Evolutionary conservation across 2,113 vertebrate genomes (phyloP).

Genomic region (Picathartes gymnocephalus): DNA sequence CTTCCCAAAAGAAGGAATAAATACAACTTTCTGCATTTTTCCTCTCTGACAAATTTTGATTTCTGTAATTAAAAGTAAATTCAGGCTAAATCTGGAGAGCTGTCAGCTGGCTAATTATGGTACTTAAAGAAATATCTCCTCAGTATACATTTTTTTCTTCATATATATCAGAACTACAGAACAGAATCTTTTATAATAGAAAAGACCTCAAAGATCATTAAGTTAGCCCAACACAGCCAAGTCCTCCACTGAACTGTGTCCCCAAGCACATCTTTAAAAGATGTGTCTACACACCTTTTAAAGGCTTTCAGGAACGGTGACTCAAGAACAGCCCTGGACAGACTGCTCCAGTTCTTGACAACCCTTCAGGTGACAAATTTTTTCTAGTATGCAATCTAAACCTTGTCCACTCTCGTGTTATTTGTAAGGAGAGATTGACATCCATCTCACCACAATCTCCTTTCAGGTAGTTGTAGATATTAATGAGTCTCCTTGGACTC

Average conservation of each 20-base stretch:
- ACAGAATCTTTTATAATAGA: neutral
- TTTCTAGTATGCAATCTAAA: neutral
- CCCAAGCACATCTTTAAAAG: neutral
- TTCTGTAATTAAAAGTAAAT: neutral
- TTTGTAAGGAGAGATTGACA: neutral
- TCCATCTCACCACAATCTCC: neutral
- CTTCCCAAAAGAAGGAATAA: neutral
- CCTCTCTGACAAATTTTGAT: neutral
- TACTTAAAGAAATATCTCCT: neutral
- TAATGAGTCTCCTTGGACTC: neutral
- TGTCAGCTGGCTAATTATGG: neutral
- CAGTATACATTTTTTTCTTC: neutral
- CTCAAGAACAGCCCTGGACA: neutral
- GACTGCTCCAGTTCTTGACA: neutral
- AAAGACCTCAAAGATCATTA: neutral
- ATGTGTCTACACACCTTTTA: fast-evolving
- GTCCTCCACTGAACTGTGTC: neutral
- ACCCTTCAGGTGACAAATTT: neutral
- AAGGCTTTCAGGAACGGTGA: neutral
- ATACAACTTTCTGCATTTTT: neutral
- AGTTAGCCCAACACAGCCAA: neutral
- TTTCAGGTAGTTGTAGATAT: neutral
- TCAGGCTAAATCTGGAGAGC: neutral
- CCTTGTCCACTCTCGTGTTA: neutral
- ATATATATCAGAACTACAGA: neutral